Evolutionary conservation across 1,140 invertebrate genomes (phyloP).

Genomic region (Delia radicum): DNA sequence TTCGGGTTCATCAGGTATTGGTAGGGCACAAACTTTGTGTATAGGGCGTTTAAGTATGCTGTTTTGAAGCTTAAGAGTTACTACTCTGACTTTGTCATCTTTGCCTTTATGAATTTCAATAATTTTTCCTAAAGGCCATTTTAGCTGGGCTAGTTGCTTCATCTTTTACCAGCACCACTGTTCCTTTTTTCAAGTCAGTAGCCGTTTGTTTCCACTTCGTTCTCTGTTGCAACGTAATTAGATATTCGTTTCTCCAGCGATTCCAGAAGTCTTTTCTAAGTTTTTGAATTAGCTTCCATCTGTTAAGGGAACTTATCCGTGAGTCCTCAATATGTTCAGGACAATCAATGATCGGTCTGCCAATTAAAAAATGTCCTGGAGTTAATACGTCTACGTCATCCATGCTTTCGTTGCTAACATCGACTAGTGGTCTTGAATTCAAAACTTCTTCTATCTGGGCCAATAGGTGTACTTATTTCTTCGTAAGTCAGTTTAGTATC

Average conservation of each 20-base stretch:
- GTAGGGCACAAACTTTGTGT: constrained; percentile 18
- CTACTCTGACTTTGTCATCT: constrained; percentile 36
- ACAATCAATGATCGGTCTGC: constrained; percentile 30
- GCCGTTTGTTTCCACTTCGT: constrained; percentile 34
- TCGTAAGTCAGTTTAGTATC: constrained; percentile 35
- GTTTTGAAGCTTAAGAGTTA: constrained; percentile 29
- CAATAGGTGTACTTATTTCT: constrained; percentile 39
- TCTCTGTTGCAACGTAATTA: constrained; percentile 36
- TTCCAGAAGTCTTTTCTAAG: constrained; percentile 42
- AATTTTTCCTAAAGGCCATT: constrained; percentile 36
- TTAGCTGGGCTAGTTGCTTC: constrained; percentile 32
- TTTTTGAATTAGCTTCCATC: constrained; percentile 38
- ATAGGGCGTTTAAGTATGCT: not conserved
- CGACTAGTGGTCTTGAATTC: constrained; percentile 35
- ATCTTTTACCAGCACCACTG: constrained; percentile 37
- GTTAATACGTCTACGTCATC: constrained; percentile 31
- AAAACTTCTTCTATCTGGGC: constrained; percentile 37
- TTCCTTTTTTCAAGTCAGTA: constrained; percentile 25
- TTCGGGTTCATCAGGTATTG: not conserved
- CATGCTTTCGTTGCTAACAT: constrained; percentile 10
- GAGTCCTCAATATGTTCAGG: constrained; percentile 31
- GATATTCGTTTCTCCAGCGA: constrained; percentile 41
- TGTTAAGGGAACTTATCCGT: constrained; percentile 28
- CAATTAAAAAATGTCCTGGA: constrained; percentile 43
- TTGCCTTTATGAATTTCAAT: constrained; percentile 31